Evolutionary conservation across 2,113 vertebrate genomes (phyloP).

Genomic region (Onychorhynchus coronatus): DNA sequence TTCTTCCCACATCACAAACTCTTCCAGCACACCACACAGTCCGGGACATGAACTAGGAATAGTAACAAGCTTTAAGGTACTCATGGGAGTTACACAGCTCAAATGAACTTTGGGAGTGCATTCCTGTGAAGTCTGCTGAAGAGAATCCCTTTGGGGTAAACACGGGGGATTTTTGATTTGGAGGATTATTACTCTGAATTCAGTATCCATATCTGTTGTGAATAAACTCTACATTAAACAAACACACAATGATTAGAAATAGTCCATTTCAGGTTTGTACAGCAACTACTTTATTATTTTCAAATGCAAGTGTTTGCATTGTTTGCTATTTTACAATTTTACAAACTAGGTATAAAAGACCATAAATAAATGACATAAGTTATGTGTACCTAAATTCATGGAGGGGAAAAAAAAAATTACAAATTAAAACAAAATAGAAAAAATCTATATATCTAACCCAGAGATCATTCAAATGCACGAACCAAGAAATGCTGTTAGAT

Average conservation of each 20-base stretch:
- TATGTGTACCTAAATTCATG: slow-evolving; percentile 94
- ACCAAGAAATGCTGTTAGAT: slow-evolving; percentile 81
- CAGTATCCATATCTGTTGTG: not conserved
- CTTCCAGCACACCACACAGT: accelerated
- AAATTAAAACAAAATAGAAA: slow-evolving; percentile 86
- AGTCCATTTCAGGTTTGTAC: slow-evolving; percentile 66
- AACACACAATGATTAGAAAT: not conserved
- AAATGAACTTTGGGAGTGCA: not conserved
- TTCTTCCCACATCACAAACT: not conserved
- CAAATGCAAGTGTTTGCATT: slow-evolving; percentile 93
- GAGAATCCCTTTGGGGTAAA: not conserved
- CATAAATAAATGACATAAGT: slow-evolving; percentile 99
- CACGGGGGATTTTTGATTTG: not conserved
- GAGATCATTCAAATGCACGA: slow-evolving; percentile 80
- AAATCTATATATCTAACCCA: slow-evolving; percentile 87
- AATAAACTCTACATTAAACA: not conserved
- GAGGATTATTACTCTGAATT: not conserved
- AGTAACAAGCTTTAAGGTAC: accelerated
- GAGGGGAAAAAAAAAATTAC: slow-evolving; percentile 72
- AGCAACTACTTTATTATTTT: slow-evolving; percentile 96
- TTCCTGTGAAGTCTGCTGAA: not conserved
- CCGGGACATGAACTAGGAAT: accelerated
- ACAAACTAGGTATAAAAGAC: slow-evolving; percentile 99
- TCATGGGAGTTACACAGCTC: accelerated
- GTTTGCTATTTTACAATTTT: slow-evolving; percentile 98